Evolutionary conservation across 2,113 vertebrate genomes (phyloP).

Genomic region (Macheiramphus alcinus): DNA sequence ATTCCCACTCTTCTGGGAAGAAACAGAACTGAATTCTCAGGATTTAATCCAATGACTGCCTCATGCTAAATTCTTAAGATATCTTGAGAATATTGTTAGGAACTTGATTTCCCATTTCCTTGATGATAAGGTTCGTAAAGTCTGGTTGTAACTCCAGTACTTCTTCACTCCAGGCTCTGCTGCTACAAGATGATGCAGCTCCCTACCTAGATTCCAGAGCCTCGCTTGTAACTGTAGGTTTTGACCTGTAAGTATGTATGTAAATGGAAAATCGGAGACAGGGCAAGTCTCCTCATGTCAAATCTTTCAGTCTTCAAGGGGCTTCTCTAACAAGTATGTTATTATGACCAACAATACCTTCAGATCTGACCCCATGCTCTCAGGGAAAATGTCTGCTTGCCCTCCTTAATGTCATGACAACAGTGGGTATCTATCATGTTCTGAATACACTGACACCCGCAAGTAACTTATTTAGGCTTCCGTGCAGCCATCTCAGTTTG

Average conservation of each 20-base stretch:
- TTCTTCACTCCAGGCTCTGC: background rate
- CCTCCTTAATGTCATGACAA: background rate
- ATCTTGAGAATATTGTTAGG: background rate
- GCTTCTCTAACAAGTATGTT: background rate
- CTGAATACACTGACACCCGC: background rate
- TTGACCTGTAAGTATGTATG: background rate
- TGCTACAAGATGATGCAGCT: background rate
- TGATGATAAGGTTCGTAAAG: background rate
- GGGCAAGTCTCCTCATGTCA: background rate
- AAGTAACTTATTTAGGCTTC: background rate
- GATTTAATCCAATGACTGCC: background rate
- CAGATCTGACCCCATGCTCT: background rate
- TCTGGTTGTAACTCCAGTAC: background rate
- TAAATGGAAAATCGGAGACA: background rate
- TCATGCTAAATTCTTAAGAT: background rate
- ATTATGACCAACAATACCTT: background rate
- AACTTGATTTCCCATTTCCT: background rate
- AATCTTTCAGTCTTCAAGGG: background rate
- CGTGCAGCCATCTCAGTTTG: background rate
- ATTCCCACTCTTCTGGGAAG: background rate
- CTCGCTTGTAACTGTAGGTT: fast-evolving
- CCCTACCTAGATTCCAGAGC: background rate
- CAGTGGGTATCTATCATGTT: background rate
- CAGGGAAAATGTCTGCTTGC: background rate
- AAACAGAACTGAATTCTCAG: background rate